Conservation (phyloP, 53 echinoderm and acorn worm genomes). For the Crossaster papposus region DNA sequence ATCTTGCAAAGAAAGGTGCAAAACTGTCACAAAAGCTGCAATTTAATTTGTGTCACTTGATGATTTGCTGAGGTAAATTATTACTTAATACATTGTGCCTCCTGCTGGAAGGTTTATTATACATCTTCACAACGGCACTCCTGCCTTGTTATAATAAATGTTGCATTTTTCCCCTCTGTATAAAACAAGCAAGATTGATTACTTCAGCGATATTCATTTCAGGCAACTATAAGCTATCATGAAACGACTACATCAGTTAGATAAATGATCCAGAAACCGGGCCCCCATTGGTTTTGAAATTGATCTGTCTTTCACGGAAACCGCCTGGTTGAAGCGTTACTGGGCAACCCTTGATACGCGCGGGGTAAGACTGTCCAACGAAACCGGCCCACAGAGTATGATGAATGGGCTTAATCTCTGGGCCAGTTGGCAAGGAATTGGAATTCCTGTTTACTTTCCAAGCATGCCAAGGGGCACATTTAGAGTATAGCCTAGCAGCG, state of each 20-base stretch:
- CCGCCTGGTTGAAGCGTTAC: conserved; percentile 26
- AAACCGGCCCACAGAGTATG: conserved; percentile 38
- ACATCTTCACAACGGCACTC: background rate
- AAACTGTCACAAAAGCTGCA: too few relatives aligned
- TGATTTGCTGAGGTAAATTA: background rate
- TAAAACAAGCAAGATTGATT: conserved; percentile 28
- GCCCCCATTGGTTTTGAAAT: conserved; percentile 44
- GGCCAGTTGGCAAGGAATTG: conserved; percentile 39
- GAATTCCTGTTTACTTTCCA: conserved; percentile 46
- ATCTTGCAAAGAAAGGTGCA: too few relatives aligned
- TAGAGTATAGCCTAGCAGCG: conserved; percentile 23
- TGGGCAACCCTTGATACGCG: conserved; percentile 31
- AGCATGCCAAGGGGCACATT: conserved; percentile 30
- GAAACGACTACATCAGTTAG: conserved; percentile 9
- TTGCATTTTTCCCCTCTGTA: background rate
- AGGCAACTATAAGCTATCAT: conserved; percentile 20
- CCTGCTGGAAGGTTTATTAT: background rate
- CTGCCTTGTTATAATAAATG: background rate
- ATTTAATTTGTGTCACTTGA: background rate
- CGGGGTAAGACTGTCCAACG: conserved; percentile 13
- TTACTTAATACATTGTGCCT: background rate
- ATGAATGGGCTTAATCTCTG: conserved; percentile 45
- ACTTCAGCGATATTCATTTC: conserved; percentile 30
- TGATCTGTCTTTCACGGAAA: conserved; percentile 41
- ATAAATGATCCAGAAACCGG: conserved; percentile 43